These are phyloP conservation scores for Latrodectus elegans DNA, from an alignment of 2,888 invertebrate genomes.

Conservation along the genomic window DNA sequence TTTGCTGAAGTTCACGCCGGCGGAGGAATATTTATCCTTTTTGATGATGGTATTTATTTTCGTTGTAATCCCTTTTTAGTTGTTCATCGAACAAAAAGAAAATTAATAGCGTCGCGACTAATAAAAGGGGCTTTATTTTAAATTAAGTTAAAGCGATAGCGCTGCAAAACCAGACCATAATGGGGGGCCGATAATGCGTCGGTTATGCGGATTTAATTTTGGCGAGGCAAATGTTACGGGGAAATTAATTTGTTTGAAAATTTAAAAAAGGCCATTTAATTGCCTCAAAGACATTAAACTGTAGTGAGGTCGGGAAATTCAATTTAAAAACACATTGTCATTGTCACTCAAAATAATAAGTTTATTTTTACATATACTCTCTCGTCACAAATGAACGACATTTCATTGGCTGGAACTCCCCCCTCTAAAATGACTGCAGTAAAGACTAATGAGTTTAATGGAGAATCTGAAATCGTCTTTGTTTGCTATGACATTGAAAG, in stretches of 20 bases:
- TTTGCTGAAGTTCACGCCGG: conserved; percentile 33
- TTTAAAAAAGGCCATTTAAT: conserved; percentile 62
- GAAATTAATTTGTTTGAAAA: conserved; percentile 66
- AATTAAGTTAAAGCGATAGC: conserved; percentile 63
- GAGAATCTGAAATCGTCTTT: conserved; percentile 43
- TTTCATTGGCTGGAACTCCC: conserved; percentile 7
- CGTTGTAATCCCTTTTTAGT: conserved; percentile 62
- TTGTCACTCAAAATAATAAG: conserved; percentile 65
- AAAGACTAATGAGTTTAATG: conserved; percentile 60
- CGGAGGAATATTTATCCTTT: conserved; percentile 60
- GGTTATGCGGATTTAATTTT: conserved; percentile 67
- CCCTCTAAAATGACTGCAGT: conserved; percentile 37
- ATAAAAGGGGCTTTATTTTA: conserved; percentile 67
- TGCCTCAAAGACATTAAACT: conserved; percentile 64
- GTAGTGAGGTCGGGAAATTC: conserved; percentile 63
- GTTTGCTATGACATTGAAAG: conserved; percentile 20
- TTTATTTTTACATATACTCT: conserved; percentile 57
- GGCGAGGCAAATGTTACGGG: conserved; percentile 50
- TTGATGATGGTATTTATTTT: conserved; percentile 55
- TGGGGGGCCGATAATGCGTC: conserved; percentile 48
- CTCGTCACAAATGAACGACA: conserved; percentile 3
- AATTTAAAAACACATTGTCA: conserved; percentile 66
- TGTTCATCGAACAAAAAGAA: conserved; percentile 56
- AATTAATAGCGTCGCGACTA: conserved; percentile 55
- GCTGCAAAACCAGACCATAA: conserved; percentile 50